Conservation (phyloP, 2,113 vertebrate genomes). For the Rana temporaria region DNA sequence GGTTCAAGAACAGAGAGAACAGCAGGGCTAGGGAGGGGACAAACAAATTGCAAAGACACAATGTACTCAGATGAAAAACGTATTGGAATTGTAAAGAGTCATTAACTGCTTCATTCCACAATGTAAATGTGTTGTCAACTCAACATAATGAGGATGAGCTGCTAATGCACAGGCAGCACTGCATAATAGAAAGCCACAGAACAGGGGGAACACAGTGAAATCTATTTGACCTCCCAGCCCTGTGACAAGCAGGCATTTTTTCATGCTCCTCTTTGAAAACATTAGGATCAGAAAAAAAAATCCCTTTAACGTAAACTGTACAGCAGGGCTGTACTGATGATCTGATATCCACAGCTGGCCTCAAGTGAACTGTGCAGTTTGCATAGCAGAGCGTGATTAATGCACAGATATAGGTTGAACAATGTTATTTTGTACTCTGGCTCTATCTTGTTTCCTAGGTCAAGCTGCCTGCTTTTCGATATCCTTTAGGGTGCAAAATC, state of each 20-base stretch:
- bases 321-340: constrained; percentile 35
- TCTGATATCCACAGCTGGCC: constrained; percentile 53
- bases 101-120: constrained; percentile 54
- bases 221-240: constrained; percentile 39
- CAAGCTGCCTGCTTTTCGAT: constrained; percentile 27
- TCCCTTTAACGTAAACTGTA: constrained; percentile 46
- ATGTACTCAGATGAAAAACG: constrained; percentile 44
- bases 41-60: constrained; percentile 42
- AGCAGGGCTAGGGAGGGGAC: constrained; percentile 37
- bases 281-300: constrained; percentile 50
- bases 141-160: constrained; percentile 39
- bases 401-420: constrained; percentile 54
- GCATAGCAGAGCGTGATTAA: constrained; percentile 53
- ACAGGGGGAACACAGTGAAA: constrained; percentile 33
- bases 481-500: constrained; percentile 18
- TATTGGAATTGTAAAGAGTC: constrained; percentile 33
- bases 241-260: constrained; percentile 46
- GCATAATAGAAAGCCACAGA: constrained; percentile 40
- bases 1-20: constrained; percentile 52
- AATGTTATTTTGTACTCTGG: constrained; percentile 28
- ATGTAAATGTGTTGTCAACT: constrained; percentile 40
- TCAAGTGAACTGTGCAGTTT: constrained; percentile 54
- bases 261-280: constrained; percentile 33
- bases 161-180: constrained; percentile 25
- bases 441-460: constrained; percentile 42